Base-by-base conservation (phyloP, 2,888 invertebrate species). In the Arenicola marina region DNA sequence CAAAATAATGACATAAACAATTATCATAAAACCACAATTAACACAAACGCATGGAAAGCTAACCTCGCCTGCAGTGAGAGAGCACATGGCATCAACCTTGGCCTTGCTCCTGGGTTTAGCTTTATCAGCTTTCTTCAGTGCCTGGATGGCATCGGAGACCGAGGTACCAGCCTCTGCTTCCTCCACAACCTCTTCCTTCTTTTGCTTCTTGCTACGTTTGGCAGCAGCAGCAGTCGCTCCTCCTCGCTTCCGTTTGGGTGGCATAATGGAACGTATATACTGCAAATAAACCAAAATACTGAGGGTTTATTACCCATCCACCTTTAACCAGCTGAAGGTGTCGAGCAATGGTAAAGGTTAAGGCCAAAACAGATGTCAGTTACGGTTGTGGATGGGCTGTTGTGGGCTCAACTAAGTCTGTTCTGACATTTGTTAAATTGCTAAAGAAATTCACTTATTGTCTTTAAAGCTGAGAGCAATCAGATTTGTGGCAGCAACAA, bases 121-220 rank as follows among this genome's bases (percentile, higher is more conserved):
- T 24, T 53, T 53, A 32, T 53, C 53, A 53, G 53, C 53, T 53
- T 7, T 32, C 32, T 53, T 53, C 24, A 53, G 33, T 32, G 28
- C 32, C 26, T 48, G 48, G 7, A 48, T 48, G 26, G 48, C 48
- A 24, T 48, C 48, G n/a, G 15, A 24, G 18, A 48, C 26, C 11
- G 15, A n/a, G n/a, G 15, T 7, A 24, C 18, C 18, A n/a, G 48
- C 18, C 11, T 48, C 26, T 7, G 48, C 11, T 11, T 11, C 7
- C 15, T 24, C 48, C 7, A 24, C 26, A 7, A n/a, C 48, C 11
- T 11, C 11, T 48, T 48, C 48, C 11, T 7, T 48, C 7, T 48
- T 24, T 11, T 11, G 18, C 24, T 48, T 48, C 26, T 48, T 48
- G n/a, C 18, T 24, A 7, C 26, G 15, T 24, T 48, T 48, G 7